Base-by-base conservation (phyloP, 2,113 vertebrate species). In the Sinocyclocheilus anophthalmus region DNA sequence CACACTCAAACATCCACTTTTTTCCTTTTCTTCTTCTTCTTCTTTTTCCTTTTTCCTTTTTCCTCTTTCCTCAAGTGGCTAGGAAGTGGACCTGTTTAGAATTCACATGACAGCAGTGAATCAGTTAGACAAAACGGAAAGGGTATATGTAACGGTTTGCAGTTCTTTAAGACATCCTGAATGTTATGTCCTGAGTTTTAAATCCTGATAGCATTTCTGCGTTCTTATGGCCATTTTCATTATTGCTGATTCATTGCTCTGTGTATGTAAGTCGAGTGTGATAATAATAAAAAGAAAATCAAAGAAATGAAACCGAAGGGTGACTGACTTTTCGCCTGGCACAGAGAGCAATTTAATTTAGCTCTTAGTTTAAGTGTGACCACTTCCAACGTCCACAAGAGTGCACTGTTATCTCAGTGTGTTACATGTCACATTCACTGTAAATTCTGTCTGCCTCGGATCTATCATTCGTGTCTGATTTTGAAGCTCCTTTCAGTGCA, bases 321-420 rank as follows among this genome's bases (percentile, higher is more conserved):
- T 59, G 26, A 1, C 37, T 79, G 18, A 79, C 10, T 1, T 24
- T 11, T 78, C 7, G 13, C 45, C 14, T 26, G n/a, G 18, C 24
- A 78, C 2, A 78, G 8, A 77, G 4, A 30, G 13, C 5, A 8
- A 53, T 76, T 53, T 76, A 16, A 30, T 50, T 53, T 10, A n/a
- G 18, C 9, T 59, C 18, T 14, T 14, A n/a, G 48, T 22, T 81
- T 67, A 30, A 26, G 59, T 65, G 59, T 18, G 39, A 81, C 39
- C 61, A 45, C 39, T 63, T 65, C 9, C n/a, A 48, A n/a, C 63
- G 11, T 50, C 81, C 81, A 83, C 81, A 70, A 83, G 81, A 83
- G 61, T 33, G 81, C 81, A 70, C 24, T 83, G 22, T 83, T 33
- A 70, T 83, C 26, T 83, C 81, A 70, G 42, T 53, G 63, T 83